Conservation (phyloP, 1,140 invertebrate genomes). For the Lineus longissimus region DNA sequence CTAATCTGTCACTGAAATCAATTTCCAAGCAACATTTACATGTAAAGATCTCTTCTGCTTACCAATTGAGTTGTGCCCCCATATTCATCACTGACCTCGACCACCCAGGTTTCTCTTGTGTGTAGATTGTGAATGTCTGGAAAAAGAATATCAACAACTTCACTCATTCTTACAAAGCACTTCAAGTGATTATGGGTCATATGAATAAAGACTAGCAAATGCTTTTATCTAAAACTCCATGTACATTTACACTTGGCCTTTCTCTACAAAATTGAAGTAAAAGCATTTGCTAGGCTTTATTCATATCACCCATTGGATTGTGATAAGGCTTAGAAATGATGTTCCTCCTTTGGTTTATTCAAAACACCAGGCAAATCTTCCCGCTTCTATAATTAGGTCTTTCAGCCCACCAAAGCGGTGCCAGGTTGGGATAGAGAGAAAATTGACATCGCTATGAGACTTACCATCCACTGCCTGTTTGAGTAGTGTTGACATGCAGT, state of each 20-base stretch:
- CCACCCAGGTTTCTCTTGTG: conserved; percentile 80
- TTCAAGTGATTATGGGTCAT: too few relatives aligned
- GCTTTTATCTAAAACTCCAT: too few relatives aligned
- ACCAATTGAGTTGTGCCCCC: conserved; percentile 80
- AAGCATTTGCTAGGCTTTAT: too few relatives aligned
- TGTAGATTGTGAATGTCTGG: conserved; percentile 70
- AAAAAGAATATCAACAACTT: conserved; percentile 10
- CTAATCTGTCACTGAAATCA: background rate
- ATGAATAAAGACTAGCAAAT: too few relatives aligned
- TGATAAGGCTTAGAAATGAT: too few relatives aligned
- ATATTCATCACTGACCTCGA: conserved; percentile 75
- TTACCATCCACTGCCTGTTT: conserved; percentile 65
- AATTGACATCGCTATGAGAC: background rate
- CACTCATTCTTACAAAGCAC: too few relatives aligned
- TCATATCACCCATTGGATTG: too few relatives aligned
- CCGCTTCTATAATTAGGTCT: too few relatives aligned
- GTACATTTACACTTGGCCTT: too few relatives aligned
- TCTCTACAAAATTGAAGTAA: too few relatives aligned
- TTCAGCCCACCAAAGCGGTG: background rate
- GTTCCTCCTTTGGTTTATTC: too few relatives aligned
- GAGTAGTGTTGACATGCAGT: conserved; percentile 81
- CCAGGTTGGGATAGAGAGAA: background rate
- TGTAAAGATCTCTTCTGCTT: conserved; percentile 28
- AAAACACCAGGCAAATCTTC: too few relatives aligned
- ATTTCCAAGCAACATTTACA: background rate